Percentiles rank a stretch among this genome's conserved stretches.
Evolutionary conservation across 2,888 invertebrate genomes (phyloP).

Genomic region (Chirona hameri): DNA sequence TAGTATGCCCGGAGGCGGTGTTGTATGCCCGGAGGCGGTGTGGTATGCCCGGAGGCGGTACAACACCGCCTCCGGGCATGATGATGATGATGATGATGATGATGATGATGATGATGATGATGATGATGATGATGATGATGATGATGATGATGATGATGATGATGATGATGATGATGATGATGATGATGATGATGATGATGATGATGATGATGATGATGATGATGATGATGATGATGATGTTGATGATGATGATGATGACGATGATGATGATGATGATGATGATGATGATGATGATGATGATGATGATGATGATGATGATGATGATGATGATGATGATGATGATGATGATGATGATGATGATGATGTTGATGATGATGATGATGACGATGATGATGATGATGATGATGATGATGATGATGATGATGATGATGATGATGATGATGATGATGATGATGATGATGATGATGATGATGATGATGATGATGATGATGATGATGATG

Average conservation of each 20-base stretch:
- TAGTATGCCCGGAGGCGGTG: too few relatives aligned
- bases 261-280: constrained; percentile 2
- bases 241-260: background rate
- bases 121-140: too few relatives aligned
- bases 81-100: too few relatives aligned
- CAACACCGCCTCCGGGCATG: too few relatives aligned
- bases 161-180: constrained; percentile 25
- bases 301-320: constrained; percentile 1
- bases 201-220: background rate
- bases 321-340: constrained; percentile 6
- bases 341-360: background rate
- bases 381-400: constrained; percentile 11
- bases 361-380: background rate
- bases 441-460: background rate
- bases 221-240: background rate
- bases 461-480: background rate
- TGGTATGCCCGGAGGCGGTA: too few relatives aligned
- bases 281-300: constrained; percentile 22
- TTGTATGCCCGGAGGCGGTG: too few relatives aligned
- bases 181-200: background rate
- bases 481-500: background rate
- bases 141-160: constrained; percentile 22
- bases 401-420: background rate
- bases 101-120: too few relatives aligned
- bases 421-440: background rate